These are phyloP conservation scores for Andrena cerasifolii DNA, from an alignment of 1,140 invertebrate genomes.

Conservation along the genomic window DNA sequence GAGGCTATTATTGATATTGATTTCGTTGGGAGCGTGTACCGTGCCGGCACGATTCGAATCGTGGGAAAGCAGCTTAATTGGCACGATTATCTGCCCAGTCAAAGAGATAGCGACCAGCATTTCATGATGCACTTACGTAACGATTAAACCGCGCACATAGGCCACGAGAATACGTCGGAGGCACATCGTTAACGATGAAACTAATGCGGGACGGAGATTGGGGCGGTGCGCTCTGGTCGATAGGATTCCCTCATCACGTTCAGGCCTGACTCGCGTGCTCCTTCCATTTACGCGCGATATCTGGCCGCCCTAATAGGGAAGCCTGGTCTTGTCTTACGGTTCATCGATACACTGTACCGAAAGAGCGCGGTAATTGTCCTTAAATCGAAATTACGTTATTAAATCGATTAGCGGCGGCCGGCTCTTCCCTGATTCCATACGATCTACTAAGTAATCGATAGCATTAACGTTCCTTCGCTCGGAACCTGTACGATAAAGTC, in stretches of 20 bases:
- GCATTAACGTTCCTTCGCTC: neutral
- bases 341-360: conserved; percentile 36
- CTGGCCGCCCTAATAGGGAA: conserved; percentile 17
- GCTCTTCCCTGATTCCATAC: neutral
- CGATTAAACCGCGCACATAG: conserved; percentile 52
- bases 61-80: conserved; percentile 67
- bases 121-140: conserved; percentile 66
- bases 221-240: conserved; percentile 20
- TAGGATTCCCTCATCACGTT: conserved; percentile 45
- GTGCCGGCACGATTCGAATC: conserved; percentile 35
- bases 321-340: conserved; percentile 9
- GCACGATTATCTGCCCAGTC: conserved; percentile 62
- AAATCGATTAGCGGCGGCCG: conserved; percentile 3
- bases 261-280: neutral
- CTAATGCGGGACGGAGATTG: conserved; percentile 66
- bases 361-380: conserved; percentile 15
- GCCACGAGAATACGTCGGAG: conserved; percentile 45
- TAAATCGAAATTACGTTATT: conserved; percentile 35
- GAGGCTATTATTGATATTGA: conserved; percentile 57
- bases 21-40: conserved; percentile 28
- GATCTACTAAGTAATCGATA: neutral
- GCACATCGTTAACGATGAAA: conserved; percentile 61
- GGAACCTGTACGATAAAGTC: neutral
- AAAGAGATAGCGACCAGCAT: conserved; percentile 69
- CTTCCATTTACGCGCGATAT: conserved; percentile 19